Evolutionary conservation across 2,888 invertebrate species (phyloP), one percentile per base, ranked within the genome.

Genomic region (Subacronicta megacephala): DNA sequence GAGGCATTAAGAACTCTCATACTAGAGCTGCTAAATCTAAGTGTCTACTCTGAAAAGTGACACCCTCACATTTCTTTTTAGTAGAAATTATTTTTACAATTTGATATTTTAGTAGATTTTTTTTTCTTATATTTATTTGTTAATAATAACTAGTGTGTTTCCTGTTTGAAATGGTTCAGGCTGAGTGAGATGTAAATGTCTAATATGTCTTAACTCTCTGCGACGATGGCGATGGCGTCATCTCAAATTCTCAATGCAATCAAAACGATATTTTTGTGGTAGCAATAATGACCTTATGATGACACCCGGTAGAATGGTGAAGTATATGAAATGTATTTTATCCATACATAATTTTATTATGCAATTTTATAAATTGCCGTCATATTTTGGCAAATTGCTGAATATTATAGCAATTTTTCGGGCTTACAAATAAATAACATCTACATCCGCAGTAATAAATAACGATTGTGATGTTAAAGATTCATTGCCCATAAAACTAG

Each of bases 391-490:
- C 26, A 26, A 26, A 26, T 26, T 10, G 10, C 26, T 10, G 5
- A 31, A 31, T n/a, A n/a, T 31, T 31, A n/a, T 7, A 31, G 31
- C 31, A 31, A 31, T 31, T n/a, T n/a, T 31, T 31, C 31, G n/a
- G n/a, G n/a, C n/a, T 31, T n/a, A 31, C 31, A 31, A 12, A n/a
- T 31, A n/a, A 26, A 2, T 2, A 18, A 18, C 4, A n/a, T n/a
- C n/a, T n/a, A n/a, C n/a, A n/a, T n/a, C n/a, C n/a, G n/a, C n/a
- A n/a, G n/a, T n/a, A n/a, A n/a, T n/a, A n/a, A n/a, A n/a, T n/a
- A n/a, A n/a, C n/a, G n/a, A n/a, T n/a, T n/a, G n/a, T n/a, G n/a
- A n/a, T n/a, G n/a, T n/a, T n/a, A n/a, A n/a, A n/a, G n/a, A n/a
- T n/a, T n/a, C n/a, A n/a, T n/a, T n/a, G n/a, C n/a, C n/a, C n/a